phyloP scores from a whole-genome alignment of 2,797 vertebrate species.

The Leptodactylus fallax region DNA sequence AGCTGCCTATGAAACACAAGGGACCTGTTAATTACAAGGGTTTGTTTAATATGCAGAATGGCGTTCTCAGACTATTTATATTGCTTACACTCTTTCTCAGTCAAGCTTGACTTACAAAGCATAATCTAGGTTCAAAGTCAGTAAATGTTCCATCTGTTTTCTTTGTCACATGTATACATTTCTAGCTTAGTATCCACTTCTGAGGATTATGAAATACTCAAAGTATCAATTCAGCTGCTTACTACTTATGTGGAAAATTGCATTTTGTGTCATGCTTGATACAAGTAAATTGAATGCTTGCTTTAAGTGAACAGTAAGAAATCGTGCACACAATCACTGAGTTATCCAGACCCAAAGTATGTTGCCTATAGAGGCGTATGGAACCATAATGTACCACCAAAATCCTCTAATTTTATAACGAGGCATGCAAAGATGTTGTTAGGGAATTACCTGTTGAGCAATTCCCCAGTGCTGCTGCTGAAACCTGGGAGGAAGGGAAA shows the following conservation, averaged over 20 bases:
- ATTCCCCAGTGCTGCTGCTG: too few species aligned
- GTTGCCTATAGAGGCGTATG: too few species aligned
- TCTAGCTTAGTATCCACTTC: background rate
- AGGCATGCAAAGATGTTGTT: background rate
- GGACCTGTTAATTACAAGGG: background rate
- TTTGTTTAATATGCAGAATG: background rate
- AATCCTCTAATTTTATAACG: background rate
- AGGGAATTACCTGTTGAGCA: too few species aligned
- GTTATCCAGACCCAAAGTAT: too few species aligned
- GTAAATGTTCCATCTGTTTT: background rate
- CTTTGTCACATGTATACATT: background rate
- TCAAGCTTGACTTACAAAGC: background rate
- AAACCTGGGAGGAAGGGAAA: too few species aligned
- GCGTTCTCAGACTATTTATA: background rate
- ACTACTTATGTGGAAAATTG: background rate
- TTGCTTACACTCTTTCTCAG: background rate
- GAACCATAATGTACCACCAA: too few species aligned
- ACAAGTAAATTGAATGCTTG: background rate
- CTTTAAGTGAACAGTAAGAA: background rate
- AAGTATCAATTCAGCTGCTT: background rate
- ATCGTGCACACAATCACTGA: background rate
- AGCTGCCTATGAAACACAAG: background rate
- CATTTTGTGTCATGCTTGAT: background rate
- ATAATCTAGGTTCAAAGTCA: background rate
- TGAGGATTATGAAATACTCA: background rate